phyloP scores from a whole-genome alignment of 1,140 invertebrate genomes.

The Radopholus similis region DNA sequence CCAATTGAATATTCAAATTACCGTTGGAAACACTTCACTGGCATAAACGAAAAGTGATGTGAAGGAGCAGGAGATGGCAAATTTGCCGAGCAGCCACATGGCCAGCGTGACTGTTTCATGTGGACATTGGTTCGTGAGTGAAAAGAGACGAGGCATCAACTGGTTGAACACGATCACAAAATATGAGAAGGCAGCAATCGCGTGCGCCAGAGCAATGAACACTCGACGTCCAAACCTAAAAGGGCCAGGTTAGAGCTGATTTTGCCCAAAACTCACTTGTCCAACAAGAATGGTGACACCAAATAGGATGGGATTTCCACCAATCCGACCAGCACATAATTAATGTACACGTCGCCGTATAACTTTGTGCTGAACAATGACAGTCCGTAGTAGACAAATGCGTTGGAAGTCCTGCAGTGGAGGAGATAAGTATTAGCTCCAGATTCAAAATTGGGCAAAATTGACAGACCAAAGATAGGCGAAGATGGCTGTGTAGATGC shows the following conservation, averaged over 20 bases:
- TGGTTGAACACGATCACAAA: slow-evolving; percentile 27
- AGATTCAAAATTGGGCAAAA: background rate
- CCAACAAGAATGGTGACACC: slow-evolving; percentile 43
- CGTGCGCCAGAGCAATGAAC: slow-evolving; percentile 32
- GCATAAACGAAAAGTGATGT: too few relatives aligned
- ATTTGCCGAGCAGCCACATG: slow-evolving; percentile 41
- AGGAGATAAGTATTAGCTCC: background rate
- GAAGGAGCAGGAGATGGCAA: slow-evolving; percentile 39
- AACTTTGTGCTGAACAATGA: slow-evolving; percentile 57
- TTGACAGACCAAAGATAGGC: slow-evolving; percentile 37
- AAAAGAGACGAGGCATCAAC: background rate
- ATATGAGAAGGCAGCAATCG: slow-evolving; percentile 35
- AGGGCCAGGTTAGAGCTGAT: background rate
- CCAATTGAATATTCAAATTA: too few relatives aligned
- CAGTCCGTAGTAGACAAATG: slow-evolving; percentile 62
- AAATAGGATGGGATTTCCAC: slow-evolving; percentile 60
- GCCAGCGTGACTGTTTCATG: too few relatives aligned
- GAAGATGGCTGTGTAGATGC: slow-evolving; percentile 31
- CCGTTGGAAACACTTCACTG: too few relatives aligned
- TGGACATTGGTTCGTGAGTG: too few relatives aligned
- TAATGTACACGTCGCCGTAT: slow-evolving; percentile 60
- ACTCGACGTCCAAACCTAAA: slow-evolving; percentile 27
- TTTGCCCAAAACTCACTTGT: slow-evolving; percentile 39
- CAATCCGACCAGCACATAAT: slow-evolving; percentile 58
- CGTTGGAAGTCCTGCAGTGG: slow-evolving; percentile 33